These are phyloP conservation scores for Drosophila rufa DNA, from an alignment of 1,140 invertebrate genomes.

Conservation along the genomic window DNA sequence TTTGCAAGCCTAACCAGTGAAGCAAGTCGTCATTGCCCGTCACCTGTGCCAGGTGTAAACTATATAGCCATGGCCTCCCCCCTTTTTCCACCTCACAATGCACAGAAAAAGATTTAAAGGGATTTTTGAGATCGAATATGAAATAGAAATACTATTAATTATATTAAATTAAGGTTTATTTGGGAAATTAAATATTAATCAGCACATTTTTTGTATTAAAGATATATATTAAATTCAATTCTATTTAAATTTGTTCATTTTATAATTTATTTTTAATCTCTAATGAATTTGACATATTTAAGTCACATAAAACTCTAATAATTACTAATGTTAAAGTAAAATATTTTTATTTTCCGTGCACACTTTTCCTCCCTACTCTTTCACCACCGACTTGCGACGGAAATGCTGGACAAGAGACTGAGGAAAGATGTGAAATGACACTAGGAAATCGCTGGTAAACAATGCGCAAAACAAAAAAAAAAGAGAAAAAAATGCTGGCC, in stretches of 20 bases:
- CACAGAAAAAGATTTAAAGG: background rate
- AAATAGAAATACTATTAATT: background rate
- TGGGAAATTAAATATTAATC: too few relatives aligned
- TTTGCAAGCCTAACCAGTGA: conserved; percentile 67
- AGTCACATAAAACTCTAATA: background rate
- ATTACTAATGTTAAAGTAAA: too few relatives aligned
- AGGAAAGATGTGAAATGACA: conserved; percentile 70
- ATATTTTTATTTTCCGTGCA: background rate
- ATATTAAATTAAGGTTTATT: background rate
- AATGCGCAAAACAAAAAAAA: conserved; percentile 52
- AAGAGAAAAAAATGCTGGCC: conserved; percentile 40
- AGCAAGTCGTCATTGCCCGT: conserved; percentile 72
- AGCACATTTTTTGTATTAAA: too few relatives aligned
- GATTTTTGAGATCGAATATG: background rate
- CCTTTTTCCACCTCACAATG: conserved; percentile 1
- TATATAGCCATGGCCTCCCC: conserved; percentile 47
- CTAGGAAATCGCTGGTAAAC: conserved; percentile 83
- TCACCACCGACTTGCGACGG: conserved; percentile 15
- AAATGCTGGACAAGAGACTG: conserved; percentile 39
- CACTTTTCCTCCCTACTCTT: background rate
- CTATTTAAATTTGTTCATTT: background rate
- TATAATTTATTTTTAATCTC: background rate
- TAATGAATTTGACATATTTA: too few relatives aligned
- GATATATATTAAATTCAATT: too few relatives aligned
- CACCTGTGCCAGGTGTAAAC: conserved; percentile 78